Base-by-base conservation (phyloP, 2,888 invertebrate genomes). In the Phragmatobia fuliginosa region DNA sequence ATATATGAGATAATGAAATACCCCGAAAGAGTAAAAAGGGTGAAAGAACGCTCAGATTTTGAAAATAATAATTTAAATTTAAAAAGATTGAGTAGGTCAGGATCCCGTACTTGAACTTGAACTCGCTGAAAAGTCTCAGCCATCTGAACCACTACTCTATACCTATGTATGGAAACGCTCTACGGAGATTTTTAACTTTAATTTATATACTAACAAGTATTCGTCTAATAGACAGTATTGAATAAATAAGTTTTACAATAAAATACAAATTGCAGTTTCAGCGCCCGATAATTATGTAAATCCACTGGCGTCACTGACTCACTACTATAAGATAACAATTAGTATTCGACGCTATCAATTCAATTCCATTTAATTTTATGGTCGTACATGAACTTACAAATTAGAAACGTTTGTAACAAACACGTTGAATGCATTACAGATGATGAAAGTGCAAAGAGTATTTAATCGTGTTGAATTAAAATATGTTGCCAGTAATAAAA, bases 401-500 rank as follows among this genome's bases (percentile, higher is more conserved):
- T 69, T 70, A 66, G 32, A 58, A 71, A 71, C 66, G 68, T 38
- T 59, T 63, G n/a, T 71, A 45, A 41, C 16, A 49, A 68, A 68
- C 62, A 61, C 32, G 45, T 62, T 67, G 52, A 36, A 62, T 67
- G 60, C 65, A 52, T 70, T 64, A 67, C 72, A 62, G 41, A 2
- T 32, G 63, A 63, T 65, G 63, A 65, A 73, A 76, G 25, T 69
- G 52, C 68, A 58, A 61, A 45, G 58, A 70, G 68, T 64, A 61
- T 63, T 33, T 61, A 71, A 65, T 56, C 63, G 67, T 67, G 66
- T 66, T 52, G 63, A 77, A 75, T 74, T 73, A 62, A 78, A 77
- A 70, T 61, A 69, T 67, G 69, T 74, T 75, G 67, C 66, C 58
- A 71, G 80, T 83, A 82, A 83, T 86, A 83, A 86, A 85, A 84